Evolutionary conservation across 2,797 vertebrate species (phyloP).

Genomic region (Sebastes vulpes): DNA sequence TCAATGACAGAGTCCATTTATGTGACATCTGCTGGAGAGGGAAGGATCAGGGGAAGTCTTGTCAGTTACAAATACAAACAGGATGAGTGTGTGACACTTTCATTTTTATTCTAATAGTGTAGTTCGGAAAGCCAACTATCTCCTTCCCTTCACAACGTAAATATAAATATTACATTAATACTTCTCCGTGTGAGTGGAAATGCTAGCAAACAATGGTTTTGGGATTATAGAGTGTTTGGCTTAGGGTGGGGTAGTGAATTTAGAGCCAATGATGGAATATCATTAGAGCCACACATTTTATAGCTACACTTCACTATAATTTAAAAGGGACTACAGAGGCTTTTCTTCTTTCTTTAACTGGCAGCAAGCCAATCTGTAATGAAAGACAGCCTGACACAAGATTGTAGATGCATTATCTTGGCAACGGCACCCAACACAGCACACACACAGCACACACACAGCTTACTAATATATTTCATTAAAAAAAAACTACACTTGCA

Average conservation of each 20-base stretch:
- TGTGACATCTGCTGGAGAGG: background rate
- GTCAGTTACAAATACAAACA: background rate
- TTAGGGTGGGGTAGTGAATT: slow-evolving; percentile 27
- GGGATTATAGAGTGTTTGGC: slow-evolving; percentile 31
- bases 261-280: slow-evolving; percentile 52
- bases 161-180: slow-evolving; percentile 14
- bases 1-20: background rate
- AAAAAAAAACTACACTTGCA: background rate
- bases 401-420: slow-evolving; percentile 38
- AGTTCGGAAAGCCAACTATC: background rate
- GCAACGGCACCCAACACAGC: slow-evolving; percentile 6
- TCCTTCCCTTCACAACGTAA: background rate
- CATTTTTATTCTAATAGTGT: background rate
- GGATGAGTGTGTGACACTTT: background rate
- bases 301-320: slow-evolving; percentile 42
- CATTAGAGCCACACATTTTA: slow-evolving; percentile 52
- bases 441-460: background rate
- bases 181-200: slow-evolving; percentile 11
- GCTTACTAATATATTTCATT: slow-evolving; percentile 10
- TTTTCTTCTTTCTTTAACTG: slow-evolving; percentile 32
- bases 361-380: slow-evolving; percentile 54
- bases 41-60: background rate
- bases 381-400: slow-evolving; percentile 54
- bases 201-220: slow-evolving; percentile 26
- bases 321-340: slow-evolving; percentile 47